phyloP scores from a whole-genome alignment of 1,140 invertebrate genomes.

The Tetramorium parvispinum region DNA sequence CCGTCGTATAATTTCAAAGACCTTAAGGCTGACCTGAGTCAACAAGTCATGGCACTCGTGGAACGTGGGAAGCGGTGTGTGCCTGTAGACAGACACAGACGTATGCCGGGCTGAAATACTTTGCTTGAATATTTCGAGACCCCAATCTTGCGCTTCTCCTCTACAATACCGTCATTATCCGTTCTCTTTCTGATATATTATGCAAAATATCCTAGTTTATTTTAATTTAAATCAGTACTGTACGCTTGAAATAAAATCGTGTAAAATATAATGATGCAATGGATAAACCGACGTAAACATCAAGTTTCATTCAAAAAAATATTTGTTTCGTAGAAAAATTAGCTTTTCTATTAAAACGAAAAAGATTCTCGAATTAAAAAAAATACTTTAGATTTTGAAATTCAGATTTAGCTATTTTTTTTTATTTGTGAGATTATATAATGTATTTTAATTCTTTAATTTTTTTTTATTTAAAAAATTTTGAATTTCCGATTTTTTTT shows the following conservation, averaged over 20 bases:
- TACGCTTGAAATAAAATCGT: not conserved
- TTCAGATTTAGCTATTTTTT: not conserved
- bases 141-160: not conserved
- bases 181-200: not conserved
- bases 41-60: slow-evolving; percentile 62
- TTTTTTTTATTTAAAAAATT: not conserved
- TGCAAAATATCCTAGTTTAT: not conserved
- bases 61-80: slow-evolving; percentile 67
- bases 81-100: slow-evolving; percentile 58
- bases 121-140: slow-evolving; percentile 57
- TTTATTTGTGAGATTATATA: not conserved
- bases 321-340: not conserved
- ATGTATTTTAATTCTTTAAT: not conserved
- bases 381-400: not conserved
- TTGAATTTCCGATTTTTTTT: not conserved
- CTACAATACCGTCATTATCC: not conserved
- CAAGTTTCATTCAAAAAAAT: not conserved
- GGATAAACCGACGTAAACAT: not conserved
- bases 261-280: not conserved
- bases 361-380: not conserved
- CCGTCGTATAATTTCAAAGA: slow-evolving; percentile 73
- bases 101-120: slow-evolving; percentile 45
- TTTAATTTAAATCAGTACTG: slow-evolving; percentile 12
- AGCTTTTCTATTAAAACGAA: not conserved
- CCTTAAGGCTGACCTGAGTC: slow-evolving; percentile 74